Percentiles rank a stretch among this genome's conserved stretches.
Evolutionary conservation across 2,888 invertebrate species (phyloP).

Genomic region (Lithophane ornitopus): DNA sequence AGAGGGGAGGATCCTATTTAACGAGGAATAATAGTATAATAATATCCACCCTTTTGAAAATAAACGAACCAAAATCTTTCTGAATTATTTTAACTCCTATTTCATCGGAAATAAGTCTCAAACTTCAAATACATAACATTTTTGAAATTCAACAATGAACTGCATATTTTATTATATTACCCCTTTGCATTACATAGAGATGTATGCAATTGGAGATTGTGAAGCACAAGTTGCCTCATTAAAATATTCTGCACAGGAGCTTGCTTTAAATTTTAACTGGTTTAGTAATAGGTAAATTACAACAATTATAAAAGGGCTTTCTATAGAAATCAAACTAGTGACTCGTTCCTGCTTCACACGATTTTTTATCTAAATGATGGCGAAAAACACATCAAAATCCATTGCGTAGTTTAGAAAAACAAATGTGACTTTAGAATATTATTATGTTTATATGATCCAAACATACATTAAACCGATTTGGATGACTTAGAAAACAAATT

Average conservation of each 20-base stretch:
- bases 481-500: neutral
- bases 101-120: neutral
- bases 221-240: neutral
- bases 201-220: neutral
- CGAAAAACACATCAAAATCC: neutral
- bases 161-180: neutral
- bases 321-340: neutral
- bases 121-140: neutral
- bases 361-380: neutral
- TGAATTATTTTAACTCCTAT: slow-evolving; percentile 18
- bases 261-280: neutral
- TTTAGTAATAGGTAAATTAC: neutral
- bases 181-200: neutral
- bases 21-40: neutral
- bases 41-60: slow-evolving; percentile 8
- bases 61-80: neutral
- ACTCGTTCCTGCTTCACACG: neutral
- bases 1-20: slow-evolving; percentile 15
- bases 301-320: neutral
- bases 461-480: neutral
- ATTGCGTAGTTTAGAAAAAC: neutral
- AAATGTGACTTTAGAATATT: neutral
- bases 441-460: neutral
- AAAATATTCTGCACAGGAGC: neutral
- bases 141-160: neutral